Evolutionary conservation across 2,113 vertebrate genomes (phyloP), one percentile per base, ranked within the genome.

Genomic region (Corapipo altera): DNA sequence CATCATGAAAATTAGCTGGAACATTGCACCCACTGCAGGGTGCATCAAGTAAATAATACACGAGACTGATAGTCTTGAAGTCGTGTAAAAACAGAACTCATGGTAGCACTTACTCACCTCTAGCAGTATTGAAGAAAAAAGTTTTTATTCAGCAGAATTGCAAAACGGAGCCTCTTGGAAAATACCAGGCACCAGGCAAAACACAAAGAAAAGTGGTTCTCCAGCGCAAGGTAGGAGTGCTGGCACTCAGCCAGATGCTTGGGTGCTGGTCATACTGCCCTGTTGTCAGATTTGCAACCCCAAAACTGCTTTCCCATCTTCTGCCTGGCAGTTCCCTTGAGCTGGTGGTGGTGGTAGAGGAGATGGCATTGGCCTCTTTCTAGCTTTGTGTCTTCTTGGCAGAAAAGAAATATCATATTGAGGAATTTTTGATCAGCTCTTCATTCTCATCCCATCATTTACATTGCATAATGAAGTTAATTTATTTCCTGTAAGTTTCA

Each of bases 81-180:
- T 35, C 3, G 0, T 88, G 57, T 87, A 79, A 84, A 86, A 95
- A 57, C 22, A 71, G 77, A 85, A 81, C 11, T 85, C 49, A 1
- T 54, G n/a, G 82, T 33, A 52, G 64, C 13, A 2, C 58, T 91
- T 72, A 14, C 72, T 33, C 9, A 1, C 62, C 85, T 82, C 93
- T 41, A 59, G 92, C 87, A 58, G 79, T 79, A 97, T 74, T 98
- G 97, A 98, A 98, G 95, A 96, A 85, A 97, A 95, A 95, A 97
- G 98, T 98, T 98, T 98, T 97, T 98, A 70, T 98, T 92, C 97
- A 97, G 98, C 98, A 98, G 98, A 98, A 92, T 79, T 96, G 97
- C 96, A 98, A 97, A 98, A 58, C 48, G 94, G 97, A 98, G 65
- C 96, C 84, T 94, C 97, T 96, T 88, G 97, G 97, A 94, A 98